phyloP scores from a whole-genome alignment of 2,888 invertebrate genomes.

The Archips crataeganus region DNA sequence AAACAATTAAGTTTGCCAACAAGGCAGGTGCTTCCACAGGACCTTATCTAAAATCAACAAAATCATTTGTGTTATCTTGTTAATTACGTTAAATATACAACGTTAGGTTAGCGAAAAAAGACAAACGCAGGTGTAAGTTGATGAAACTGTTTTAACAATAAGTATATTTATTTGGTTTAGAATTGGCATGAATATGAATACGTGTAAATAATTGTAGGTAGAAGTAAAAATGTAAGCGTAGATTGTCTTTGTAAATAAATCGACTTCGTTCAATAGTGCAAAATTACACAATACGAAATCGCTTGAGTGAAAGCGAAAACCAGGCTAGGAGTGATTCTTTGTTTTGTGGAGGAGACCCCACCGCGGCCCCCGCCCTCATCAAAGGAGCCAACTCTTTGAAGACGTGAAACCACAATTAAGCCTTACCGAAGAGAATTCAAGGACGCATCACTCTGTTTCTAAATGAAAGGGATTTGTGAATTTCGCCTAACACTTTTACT shows the following conservation, averaged over 20 bases:
- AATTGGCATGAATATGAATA: neutral
- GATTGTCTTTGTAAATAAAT: conserved; percentile 1
- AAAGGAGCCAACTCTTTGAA: conserved; percentile 82
- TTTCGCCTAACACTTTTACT: conserved; percentile 73
- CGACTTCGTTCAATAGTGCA: conserved; percentile 16
- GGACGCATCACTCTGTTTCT: conserved; percentile 73
- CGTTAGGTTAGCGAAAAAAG: conserved; percentile 26
- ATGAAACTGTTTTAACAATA: too few relatives aligned
- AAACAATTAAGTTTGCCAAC: conserved; percentile 71
- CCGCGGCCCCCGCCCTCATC: conserved; percentile 56
- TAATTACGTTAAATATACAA: conserved; percentile 73
- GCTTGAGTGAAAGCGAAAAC: conserved; percentile 66
- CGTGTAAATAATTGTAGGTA: neutral
- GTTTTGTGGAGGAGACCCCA: conserved; percentile 62
- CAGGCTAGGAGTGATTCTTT: conserved; percentile 62
- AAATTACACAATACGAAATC: conserved; percentile 46
- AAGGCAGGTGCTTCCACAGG: conserved; percentile 68
- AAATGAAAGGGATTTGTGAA: conserved; percentile 72
- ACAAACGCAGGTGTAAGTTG: conserved; percentile 26
- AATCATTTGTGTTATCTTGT: conserved; percentile 55
- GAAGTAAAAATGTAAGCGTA: neutral
- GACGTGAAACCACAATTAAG: conserved; percentile 82
- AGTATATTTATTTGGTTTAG: neutral
- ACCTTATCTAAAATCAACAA: conserved; percentile 74
- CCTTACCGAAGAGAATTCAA: conserved; percentile 79